These are phyloP conservation scores for Thera britannica DNA, from an alignment of 2,888 invertebrate genomes.

Conservation along the genomic window DNA sequence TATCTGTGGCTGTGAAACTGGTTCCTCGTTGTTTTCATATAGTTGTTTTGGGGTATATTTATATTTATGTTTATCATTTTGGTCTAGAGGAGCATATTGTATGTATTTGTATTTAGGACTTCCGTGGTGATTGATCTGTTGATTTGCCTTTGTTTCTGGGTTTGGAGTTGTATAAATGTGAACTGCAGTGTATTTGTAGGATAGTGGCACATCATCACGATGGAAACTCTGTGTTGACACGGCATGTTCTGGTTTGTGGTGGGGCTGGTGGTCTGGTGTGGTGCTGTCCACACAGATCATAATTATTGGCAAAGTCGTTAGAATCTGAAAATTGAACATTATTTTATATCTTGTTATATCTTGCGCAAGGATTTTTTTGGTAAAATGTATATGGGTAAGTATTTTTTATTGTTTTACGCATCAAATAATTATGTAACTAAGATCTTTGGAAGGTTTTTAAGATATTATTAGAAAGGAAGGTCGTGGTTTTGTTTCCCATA, in stretches of 20 bases:
- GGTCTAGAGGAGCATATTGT: conserved; percentile 27
- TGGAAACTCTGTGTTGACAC: conserved; percentile 49
- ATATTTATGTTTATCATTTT: conserved; percentile 1
- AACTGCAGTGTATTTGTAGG: conserved; percentile 47
- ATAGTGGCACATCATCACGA: conserved; percentile 50
- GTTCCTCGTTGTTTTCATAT: neutral
- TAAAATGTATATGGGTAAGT: neutral
- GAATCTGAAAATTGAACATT: conserved; percentile 42
- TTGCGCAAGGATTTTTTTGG: neutral
- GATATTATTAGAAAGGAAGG: neutral
- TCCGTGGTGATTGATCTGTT: conserved; percentile 5
- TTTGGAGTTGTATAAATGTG: conserved; percentile 44
- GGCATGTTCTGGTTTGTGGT: conserved; percentile 41
- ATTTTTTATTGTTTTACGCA: too few species aligned
- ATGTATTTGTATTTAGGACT: conserved; percentile 7
- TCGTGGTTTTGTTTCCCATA: neutral
- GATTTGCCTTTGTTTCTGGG: conserved; percentile 22
- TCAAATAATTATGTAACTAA: neutral
- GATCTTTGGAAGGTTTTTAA: neutral
- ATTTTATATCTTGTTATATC: too few species aligned
- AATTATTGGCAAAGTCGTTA: conserved; percentile 38
- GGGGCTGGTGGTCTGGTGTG: conserved; percentile 17
- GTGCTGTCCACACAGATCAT: conserved; percentile 36
- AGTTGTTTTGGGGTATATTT: conserved; percentile 2
- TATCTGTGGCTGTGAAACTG: neutral